Percentiles rank a stretch among this genome's conserved stretches.
These are phyloP conservation scores for Campylomormyrus tamandua DNA, from an alignment of 2,113 vertebrate genomes.

Conservation along the genomic window DNA sequence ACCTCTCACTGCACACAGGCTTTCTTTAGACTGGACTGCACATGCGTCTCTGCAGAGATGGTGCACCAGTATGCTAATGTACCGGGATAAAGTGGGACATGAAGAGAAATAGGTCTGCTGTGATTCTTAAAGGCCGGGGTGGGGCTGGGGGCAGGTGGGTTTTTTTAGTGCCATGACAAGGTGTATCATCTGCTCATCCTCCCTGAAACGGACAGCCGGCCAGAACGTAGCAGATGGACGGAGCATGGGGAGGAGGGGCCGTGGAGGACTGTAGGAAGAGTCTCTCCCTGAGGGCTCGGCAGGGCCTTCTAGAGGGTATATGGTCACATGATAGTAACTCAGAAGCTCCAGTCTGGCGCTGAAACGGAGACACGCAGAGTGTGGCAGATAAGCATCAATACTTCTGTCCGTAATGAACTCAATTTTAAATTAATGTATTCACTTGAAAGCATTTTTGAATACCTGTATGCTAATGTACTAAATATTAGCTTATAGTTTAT, in stretches of 20 bases:
- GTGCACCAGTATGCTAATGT: neutral
- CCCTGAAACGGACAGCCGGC: neutral
- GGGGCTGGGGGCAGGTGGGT: conserved; percentile 3
- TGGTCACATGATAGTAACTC: neutral
- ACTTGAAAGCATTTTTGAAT: neutral
- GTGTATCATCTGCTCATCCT: neutral
- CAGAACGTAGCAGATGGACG: conserved; percentile 8
- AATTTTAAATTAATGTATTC: neutral
- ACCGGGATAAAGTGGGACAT: neutral
- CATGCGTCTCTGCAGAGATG: neutral
- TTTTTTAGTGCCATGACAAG: neutral
- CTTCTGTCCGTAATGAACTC: neutral
- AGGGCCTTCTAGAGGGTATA: conserved; percentile 21
- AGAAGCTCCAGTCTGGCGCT: neutral
- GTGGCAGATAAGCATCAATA: neutral
- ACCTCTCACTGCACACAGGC: neutral
- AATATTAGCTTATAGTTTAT: neutral
- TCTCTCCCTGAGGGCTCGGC: neutral
- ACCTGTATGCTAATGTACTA: neutral
- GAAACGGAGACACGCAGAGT: neutral
- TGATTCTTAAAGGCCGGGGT: neutral
- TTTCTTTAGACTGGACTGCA: neutral
- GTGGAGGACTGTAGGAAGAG: neutral
- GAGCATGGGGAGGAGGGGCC: neutral
- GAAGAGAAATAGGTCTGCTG: neutral